phyloP scores from a whole-genome alignment of 2,797 vertebrate genomes.

The Ara ararauna region DNA sequence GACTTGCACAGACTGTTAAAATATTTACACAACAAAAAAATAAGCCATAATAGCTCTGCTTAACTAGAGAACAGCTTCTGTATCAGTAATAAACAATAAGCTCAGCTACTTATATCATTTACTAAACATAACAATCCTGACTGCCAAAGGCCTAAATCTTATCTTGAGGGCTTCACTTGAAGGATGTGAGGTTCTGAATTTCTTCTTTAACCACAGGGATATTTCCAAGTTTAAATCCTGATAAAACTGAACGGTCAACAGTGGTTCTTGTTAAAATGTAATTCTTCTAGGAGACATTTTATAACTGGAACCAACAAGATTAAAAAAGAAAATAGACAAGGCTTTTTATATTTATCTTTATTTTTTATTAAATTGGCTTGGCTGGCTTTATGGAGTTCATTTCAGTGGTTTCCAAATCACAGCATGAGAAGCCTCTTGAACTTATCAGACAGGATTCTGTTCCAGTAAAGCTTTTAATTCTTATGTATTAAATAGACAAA shows the following conservation, averaged over 20 bases:
- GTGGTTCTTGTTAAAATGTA: background rate
- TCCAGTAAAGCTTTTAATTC: background rate
- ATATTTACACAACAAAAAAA: background rate
- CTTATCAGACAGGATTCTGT: background rate
- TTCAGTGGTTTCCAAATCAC: slow-evolving; percentile 32
- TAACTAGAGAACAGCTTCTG: background rate
- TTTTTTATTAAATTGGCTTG: background rate
- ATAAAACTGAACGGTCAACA: slow-evolving; percentile 2
- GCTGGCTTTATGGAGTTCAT: background rate
- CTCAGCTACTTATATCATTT: background rate
- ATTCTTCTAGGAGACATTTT: background rate
- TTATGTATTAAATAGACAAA: background rate
- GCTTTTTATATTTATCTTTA: slow-evolving; percentile 2
- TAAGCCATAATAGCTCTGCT: background rate
- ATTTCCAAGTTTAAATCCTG: background rate
- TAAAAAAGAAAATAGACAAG: slow-evolving; percentile 22
- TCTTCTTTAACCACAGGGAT: slow-evolving; percentile 29
- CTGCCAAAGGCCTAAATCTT: slow-evolving; percentile 13
- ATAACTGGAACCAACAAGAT: background rate
- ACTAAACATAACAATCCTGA: background rate
- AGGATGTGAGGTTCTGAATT: background rate
- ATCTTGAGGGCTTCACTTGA: background rate
- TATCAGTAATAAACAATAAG: background rate
- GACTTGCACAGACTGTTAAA: background rate
- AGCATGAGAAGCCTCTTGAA: background rate